Conservation (phyloP, 64 coral and sea anemone genomes). For the Montipora foliosa region DNA sequence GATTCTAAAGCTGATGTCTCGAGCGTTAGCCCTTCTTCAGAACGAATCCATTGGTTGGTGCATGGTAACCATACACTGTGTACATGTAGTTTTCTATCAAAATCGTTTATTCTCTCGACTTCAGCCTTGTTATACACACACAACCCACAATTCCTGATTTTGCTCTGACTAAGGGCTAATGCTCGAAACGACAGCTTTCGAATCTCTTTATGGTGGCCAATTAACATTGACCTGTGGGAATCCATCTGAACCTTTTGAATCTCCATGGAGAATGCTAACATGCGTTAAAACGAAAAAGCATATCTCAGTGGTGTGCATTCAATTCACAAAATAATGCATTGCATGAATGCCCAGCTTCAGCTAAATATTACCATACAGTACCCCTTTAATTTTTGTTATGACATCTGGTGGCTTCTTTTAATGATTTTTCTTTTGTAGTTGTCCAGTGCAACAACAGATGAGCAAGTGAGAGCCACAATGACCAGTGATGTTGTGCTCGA, state of each 20-base stretch:
- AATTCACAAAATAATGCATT: background rate
- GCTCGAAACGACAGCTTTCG: background rate
- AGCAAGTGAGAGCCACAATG: conserved; percentile 3
- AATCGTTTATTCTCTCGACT: too few relatives aligned
- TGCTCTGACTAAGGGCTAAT: background rate
- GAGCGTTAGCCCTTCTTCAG: background rate
- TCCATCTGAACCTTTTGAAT: conserved; percentile 13
- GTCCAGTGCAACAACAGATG: conserved; percentile 26
- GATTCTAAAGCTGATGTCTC: background rate
- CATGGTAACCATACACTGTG: background rate
- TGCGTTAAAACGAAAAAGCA: background rate
- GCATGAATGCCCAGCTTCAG: conserved; percentile 1
- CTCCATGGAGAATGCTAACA: conserved; percentile 16
- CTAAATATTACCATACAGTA: background rate
- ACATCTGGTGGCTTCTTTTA: conserved; percentile 16
- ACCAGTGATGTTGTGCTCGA: conserved; percentile 13
- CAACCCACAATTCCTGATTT: background rate
- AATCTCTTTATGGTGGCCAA: background rate
- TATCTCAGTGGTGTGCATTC: too few relatives aligned
- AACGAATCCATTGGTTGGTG: background rate
- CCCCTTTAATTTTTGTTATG: conserved; percentile 3
- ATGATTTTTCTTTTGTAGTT: conserved; percentile 10
- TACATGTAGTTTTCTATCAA: too few relatives aligned
- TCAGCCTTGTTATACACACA: background rate
- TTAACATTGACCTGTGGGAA: conserved; percentile 1